Conservation (phyloP, 2,113 vertebrate species). For the Lamprologus sp. region DNA sequence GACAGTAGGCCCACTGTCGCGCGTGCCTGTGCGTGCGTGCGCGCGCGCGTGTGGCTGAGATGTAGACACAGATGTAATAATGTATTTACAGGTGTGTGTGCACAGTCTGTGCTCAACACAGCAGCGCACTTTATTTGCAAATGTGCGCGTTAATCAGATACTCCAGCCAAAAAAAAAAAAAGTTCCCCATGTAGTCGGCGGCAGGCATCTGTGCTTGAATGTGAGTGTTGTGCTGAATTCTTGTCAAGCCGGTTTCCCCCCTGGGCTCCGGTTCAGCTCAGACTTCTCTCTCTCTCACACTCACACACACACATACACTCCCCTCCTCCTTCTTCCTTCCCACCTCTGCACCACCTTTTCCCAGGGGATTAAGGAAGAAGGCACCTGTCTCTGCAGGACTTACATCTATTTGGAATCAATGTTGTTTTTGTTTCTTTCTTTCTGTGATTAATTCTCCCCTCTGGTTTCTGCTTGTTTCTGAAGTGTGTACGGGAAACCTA, state of each 20-base stretch:
- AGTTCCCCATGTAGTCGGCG: not conserved
- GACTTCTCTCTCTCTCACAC: not conserved
- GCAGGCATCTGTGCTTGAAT: not conserved
- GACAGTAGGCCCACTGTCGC: constrained; percentile 5
- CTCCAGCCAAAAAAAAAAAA: not conserved
- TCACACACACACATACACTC: rapidly evolving
- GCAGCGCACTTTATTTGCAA: not conserved
- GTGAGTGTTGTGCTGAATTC: constrained; percentile 34
- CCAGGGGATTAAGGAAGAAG: not conserved
- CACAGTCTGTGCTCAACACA: not conserved
- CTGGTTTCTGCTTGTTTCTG: not conserved
- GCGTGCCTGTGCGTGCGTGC: not conserved
- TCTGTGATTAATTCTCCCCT: not conserved
- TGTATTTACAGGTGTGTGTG: constrained; percentile 18
- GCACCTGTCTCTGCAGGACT: constrained; percentile 11
- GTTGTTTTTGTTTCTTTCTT: not conserved
- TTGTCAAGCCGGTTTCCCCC: constrained; percentile 52
- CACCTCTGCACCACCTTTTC: not conserved
- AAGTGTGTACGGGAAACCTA: not conserved
- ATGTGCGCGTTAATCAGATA: not conserved
- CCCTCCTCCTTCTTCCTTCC: not conserved
- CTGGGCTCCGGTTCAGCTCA: constrained; percentile 10
- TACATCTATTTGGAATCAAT: not conserved
- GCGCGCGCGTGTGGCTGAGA: not conserved
- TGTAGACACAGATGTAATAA: not conserved